Conservation (phyloP, 2,888 invertebrate species). For the Conomelus anceps region DNA sequence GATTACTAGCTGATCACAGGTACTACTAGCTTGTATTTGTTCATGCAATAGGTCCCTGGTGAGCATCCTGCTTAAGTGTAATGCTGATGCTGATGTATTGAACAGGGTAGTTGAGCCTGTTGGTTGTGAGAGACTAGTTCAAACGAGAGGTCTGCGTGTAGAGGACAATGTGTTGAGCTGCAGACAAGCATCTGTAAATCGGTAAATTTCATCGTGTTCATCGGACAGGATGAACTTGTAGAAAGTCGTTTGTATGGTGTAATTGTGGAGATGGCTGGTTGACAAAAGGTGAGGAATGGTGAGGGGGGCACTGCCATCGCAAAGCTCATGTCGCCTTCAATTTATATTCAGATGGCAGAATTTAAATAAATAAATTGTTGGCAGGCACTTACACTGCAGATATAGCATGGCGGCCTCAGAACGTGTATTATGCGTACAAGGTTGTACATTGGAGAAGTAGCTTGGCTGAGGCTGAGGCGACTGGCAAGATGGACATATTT, state of each 20-base stretch:
- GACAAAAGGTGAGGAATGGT: neutral
- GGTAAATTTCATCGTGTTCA: no score
- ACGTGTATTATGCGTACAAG: no score
- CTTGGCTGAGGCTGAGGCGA: neutral
- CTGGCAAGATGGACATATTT: constrained; percentile 3
- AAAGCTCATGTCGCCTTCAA: constrained; percentile 6
- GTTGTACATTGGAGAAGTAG: neutral
- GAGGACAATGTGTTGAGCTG: neutral
- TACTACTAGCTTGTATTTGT: no score
- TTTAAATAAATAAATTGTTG: constrained; percentile 7
- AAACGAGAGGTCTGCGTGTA: neutral
- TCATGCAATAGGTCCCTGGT: neutral
- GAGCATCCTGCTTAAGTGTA: neutral
- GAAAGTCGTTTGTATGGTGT: neutral
- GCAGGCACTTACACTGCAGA: neutral
- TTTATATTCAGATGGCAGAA: constrained; percentile 3
- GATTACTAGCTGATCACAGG: no score
- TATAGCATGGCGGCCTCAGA: no score
- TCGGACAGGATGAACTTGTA: neutral
- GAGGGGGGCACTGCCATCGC: neutral
- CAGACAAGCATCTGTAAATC: neutral
- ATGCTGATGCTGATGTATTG: neutral
- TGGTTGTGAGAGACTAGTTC: neutral
- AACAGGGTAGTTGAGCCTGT: neutral
- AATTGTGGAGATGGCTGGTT: neutral